Conservation (phyloP, 2,113 vertebrate genomes). For the Gallinago media region DNA sequence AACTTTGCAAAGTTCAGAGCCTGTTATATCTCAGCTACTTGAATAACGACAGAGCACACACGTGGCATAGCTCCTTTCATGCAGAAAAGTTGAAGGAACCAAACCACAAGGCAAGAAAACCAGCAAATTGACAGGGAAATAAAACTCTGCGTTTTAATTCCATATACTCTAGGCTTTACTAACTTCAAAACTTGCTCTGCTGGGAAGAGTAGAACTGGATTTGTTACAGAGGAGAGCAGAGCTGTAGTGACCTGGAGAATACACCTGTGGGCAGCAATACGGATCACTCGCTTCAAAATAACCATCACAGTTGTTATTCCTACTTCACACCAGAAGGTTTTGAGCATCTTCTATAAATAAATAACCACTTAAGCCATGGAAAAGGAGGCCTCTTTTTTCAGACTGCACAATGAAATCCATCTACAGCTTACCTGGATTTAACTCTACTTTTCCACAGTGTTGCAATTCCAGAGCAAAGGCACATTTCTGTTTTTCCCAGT, state of each 20-base stretch:
- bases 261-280: not conserved
- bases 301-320: not conserved
- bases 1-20: not conserved
- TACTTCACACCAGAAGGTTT: not conserved
- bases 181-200: not conserved
- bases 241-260: not conserved
- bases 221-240: not conserved
- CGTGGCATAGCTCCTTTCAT: not conserved
- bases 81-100: not conserved
- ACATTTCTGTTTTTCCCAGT: accelerated
- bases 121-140: not conserved
- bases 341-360: not conserved
- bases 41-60: not conserved
- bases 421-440: accelerated
- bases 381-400: not conserved
- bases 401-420: not conserved
- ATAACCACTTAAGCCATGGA: not conserved
- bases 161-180: not conserved
- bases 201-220: not conserved
- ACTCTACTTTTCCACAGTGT: not conserved
- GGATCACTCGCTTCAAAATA: not conserved
- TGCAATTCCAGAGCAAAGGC: not conserved
- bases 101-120: not conserved
- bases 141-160: not conserved
- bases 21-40: not conserved